Percentiles rank a stretch among this genome's conserved stretches.
Conservation (phyloP, 64 coral and sea anemone genomes). For the Astreopora myriophthalma region DNA sequence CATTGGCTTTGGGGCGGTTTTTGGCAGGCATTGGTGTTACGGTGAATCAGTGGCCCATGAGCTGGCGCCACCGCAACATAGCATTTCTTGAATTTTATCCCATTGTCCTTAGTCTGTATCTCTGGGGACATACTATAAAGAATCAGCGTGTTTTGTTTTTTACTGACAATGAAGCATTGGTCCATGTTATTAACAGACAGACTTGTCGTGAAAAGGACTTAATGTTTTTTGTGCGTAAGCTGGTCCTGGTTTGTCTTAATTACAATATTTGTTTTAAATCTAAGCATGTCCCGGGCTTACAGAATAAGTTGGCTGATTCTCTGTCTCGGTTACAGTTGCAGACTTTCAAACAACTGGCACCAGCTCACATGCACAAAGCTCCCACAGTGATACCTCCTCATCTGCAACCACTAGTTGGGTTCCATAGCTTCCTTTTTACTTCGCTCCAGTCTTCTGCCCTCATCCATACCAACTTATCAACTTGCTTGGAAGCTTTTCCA, state of each 20-base stretch:
- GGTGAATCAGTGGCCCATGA: neutral
- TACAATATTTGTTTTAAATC: constrained; percentile 60
- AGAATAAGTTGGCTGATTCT: constrained; percentile 54
- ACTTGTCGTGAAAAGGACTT: constrained; percentile 33
- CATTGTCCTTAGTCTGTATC: neutral
- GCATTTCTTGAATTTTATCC: neutral
- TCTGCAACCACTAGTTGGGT: constrained; percentile 42
- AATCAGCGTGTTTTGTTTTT: constrained; percentile 57
- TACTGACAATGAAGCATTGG: constrained; percentile 65
- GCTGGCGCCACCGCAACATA: neutral
- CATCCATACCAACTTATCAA: constrained; percentile 32
- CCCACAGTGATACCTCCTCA: constrained; percentile 49
- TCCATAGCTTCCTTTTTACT: constrained; percentile 15
- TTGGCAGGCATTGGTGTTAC: neutral
- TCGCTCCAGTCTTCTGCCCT: constrained; percentile 17
- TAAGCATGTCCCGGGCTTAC: constrained; percentile 33
- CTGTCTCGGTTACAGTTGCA: constrained; percentile 55
- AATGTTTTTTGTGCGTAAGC: constrained; percentile 52
- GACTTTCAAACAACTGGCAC: constrained; percentile 27
- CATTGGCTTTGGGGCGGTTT: neutral
- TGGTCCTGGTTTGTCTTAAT: constrained; percentile 49
- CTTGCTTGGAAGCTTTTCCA: constrained; percentile 36
- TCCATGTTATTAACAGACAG: constrained; percentile 49
- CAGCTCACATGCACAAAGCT: constrained; percentile 11
- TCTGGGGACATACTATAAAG: neutral